phyloP scores from a whole-genome alignment of 2,797 vertebrate species.

The Ceyx erithaca region DNA sequence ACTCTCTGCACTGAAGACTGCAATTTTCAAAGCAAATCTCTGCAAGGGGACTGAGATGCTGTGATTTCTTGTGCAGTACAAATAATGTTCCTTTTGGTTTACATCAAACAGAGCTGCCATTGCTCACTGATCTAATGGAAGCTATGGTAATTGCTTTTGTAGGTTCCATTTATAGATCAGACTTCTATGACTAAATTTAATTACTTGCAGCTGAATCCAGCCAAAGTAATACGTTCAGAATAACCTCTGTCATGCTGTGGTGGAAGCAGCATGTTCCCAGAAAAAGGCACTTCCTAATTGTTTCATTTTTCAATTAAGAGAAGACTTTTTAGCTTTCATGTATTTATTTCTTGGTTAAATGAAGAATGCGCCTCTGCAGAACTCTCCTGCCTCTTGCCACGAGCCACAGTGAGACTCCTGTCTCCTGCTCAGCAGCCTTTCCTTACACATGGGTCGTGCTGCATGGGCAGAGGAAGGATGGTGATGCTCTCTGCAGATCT shows the following conservation, averaged over 20 bases:
- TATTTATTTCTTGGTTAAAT: background rate
- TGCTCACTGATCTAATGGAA: constrained; percentile 76
- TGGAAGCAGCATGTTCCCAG: constrained; percentile 31
- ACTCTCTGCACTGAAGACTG: background rate
- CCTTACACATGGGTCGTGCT: rapidly evolving
- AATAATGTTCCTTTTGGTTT: constrained; percentile 79
- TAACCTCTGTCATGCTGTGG: constrained; percentile 52
- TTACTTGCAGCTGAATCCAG: constrained; percentile 77
- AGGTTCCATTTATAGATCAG: constrained; percentile 85
- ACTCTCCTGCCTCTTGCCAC: background rate
- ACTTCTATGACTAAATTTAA: constrained; percentile 73
- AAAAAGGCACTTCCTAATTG: background rate
- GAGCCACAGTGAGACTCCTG: background rate
- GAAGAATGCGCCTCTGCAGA: background rate
- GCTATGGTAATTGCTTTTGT: constrained; percentile 84
- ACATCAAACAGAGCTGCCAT: constrained; percentile 70
- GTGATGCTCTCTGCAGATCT: no score
- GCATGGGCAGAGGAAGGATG: background rate
- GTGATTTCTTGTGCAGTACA: constrained; percentile 50
- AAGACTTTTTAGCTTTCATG: background rate
- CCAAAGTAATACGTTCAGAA: constrained; percentile 61
- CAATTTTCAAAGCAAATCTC: constrained; percentile 51
- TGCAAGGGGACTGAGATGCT: constrained; percentile 20
- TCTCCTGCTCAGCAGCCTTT: background rate
- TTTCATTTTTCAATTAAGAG: constrained; percentile 5